A percentile compares a stretch with the other conserved stretches of the same genome.
Evolutionary conservation across 2,113 vertebrate genomes (phyloP).

Genomic region (Saguinus midas): DNA sequence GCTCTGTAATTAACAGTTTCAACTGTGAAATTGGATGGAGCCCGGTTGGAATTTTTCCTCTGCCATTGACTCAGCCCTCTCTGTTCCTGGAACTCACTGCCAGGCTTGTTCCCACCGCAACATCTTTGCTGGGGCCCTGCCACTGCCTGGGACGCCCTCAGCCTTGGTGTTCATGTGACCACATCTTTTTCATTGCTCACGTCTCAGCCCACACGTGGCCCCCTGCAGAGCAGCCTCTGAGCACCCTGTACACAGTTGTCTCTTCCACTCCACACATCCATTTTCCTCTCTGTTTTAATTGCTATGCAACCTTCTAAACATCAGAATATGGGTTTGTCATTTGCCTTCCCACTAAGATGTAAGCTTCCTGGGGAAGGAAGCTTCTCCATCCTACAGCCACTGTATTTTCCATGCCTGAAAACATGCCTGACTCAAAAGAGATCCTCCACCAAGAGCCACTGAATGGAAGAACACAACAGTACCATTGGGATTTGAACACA

Average conservation of each 20-base stretch:
- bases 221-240: background rate
- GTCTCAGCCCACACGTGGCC: background rate
- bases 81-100: background rate
- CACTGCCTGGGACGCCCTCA: background rate
- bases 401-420: background rate
- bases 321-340: background rate
- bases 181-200: background rate
- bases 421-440: background rate
- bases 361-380: background rate
- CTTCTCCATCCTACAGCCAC: too few relatives aligned
- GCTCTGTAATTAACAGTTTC: background rate
- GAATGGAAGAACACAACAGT: background rate
- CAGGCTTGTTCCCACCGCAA: fast-evolving
- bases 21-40: background rate
- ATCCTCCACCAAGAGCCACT: background rate
- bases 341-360: background rate
- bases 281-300: background rate
- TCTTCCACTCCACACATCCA: background rate
- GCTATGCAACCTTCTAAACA: background rate
- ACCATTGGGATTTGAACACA: too few relatives aligned
- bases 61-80: too few relatives aligned
- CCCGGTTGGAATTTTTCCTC: too few relatives aligned
- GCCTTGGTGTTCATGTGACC: too few relatives aligned
- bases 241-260: fast-evolving
- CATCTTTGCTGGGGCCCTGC: fast-evolving